Conservation (phyloP, 2,113 vertebrate genomes). For the Prunella fulvescens region DNA sequence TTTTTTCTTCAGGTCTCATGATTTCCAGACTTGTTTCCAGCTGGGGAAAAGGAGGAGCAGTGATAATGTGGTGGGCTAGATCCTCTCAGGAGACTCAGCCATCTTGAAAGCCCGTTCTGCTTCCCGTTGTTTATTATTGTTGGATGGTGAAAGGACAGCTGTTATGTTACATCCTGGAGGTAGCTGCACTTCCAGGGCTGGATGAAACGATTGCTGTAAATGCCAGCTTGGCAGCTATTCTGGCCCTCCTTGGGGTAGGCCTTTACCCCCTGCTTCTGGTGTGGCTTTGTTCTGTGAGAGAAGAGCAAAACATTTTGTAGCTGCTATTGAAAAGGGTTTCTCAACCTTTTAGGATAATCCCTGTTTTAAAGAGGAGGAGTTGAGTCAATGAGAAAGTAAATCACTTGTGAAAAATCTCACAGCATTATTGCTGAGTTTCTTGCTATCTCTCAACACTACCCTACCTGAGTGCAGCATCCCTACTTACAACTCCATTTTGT, state of each 20-base stretch:
- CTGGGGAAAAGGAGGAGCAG: neutral
- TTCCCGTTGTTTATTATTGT: slow-evolving; percentile 47
- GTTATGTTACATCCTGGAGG: slow-evolving; percentile 32
- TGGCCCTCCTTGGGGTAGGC: neutral
- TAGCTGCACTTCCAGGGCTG: slow-evolving; percentile 24
- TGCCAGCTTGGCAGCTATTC: slow-evolving; percentile 43
- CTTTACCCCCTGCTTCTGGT: neutral
- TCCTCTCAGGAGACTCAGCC: slow-evolving; percentile 21
- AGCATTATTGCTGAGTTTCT: neutral
- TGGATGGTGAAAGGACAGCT: slow-evolving; percentile 27
- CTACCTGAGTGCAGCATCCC: neutral
- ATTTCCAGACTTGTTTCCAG: slow-evolving; percentile 27
- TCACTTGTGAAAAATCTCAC: neutral
- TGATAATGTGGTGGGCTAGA: slow-evolving; percentile 22
- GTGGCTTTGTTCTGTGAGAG: slow-evolving; percentile 8
- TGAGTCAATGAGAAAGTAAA: neutral
- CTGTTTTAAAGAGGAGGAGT: neutral
- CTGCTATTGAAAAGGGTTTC: slow-evolving; percentile 21
- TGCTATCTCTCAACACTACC: neutral
- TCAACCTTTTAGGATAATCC: slow-evolving; percentile 26
- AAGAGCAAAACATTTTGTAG: slow-evolving; percentile 30
- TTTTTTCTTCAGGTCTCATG: neutral
- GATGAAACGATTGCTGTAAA: neutral
- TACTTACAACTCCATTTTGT: neutral
- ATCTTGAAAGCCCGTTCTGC: slow-evolving; percentile 11